Conservation (phyloP, 2,888 invertebrate species). For the Buathra laborator region DNA sequence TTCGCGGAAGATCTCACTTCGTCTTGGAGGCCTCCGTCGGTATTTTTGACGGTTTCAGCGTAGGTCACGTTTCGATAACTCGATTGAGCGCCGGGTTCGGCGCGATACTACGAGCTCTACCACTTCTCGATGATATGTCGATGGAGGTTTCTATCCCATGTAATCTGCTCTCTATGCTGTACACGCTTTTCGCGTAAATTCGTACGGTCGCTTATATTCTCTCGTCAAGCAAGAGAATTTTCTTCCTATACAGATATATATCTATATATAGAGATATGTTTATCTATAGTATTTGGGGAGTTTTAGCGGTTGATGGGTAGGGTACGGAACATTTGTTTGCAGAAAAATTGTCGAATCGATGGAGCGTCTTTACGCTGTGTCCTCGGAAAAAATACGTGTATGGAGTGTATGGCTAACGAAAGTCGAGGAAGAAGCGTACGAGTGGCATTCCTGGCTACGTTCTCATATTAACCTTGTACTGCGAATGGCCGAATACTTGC, state of each 20-base stretch:
- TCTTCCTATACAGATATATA: conserved; percentile 13
- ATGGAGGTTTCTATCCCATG: conserved; percentile 26
- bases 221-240: conserved; percentile 47
- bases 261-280: conserved; percentile 14
- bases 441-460: conserved; percentile 79
- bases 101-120: conserved; percentile 43
- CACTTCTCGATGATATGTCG: conserved; percentile 58
- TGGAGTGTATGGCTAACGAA: conserved; percentile 79
- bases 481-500: conserved; percentile 72
- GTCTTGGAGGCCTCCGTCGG: neutral
- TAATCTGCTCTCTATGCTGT: conserved; percentile 64
- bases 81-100: conserved; percentile 61
- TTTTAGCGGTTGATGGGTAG: neutral
- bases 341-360: conserved; percentile 70
- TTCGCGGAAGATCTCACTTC: neutral
- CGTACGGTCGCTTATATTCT: conserved; percentile 55
- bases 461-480: conserved; percentile 74
- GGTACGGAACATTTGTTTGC: conserved; percentile 41
- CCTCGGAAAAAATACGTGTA: conserved; percentile 78
- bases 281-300: conserved; percentile 8
- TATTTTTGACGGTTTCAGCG: conserved; percentile 26
- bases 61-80: conserved; percentile 69
- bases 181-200: conserved; percentile 66
- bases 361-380: conserved; percentile 74
- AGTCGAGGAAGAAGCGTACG: conserved; percentile 75